Evolutionary conservation across 1,140 invertebrate genomes (phyloP), one percentile per base, ranked within the genome.

Genomic region (Cheumatopsyche charites): DNA sequence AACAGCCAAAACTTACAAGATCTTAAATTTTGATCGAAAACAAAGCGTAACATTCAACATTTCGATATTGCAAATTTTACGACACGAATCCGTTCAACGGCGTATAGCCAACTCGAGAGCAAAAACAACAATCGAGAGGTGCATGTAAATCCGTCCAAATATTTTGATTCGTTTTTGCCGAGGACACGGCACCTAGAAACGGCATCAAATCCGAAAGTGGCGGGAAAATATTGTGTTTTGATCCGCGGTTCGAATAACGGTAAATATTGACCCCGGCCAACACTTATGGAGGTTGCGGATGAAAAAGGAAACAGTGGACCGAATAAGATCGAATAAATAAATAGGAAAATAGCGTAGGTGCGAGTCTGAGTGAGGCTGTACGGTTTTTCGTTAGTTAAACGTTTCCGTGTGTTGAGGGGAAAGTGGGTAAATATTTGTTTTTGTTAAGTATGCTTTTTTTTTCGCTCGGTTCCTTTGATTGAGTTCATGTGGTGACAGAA

Each of bases 211-310:
- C 70, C 67, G 41, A 19, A 23, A 41, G 49, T 17, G 61, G 72
- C 17, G 61, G 47, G 71, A 75, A 72, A 75, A 75, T 73, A 75
- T 72, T 75, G 67, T 73, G 62, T 43, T 73, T 72, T 73, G 71
- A 75, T 75, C 74, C 58, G 68, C 61, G n/a, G n/a, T 17, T 36
- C 67, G 67, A 73, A 72, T 75, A 75, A 70, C 63, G 66, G 71
- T 75, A 70, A 75, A 75, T 72, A 75, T 75, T 75, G 73, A 72
- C 66, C 47, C 6, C 67, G 13, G 41, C 29, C 42, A 43, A 52
- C 70, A 43, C 47, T 67, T 29, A 62, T 13, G 15, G n/a, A 4
- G 45, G 63, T 45, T 15, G 47, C 23, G 11, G 26, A 36, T 36
- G 9, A n/a, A n/a, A 36, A 36, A 36, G 3, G 29, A 9, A 36